Percentiles rank a stretch among this genome's conserved stretches.
Conservation (phyloP, 2,113 vertebrate genomes). For the Eublepharis macularius region DNA sequence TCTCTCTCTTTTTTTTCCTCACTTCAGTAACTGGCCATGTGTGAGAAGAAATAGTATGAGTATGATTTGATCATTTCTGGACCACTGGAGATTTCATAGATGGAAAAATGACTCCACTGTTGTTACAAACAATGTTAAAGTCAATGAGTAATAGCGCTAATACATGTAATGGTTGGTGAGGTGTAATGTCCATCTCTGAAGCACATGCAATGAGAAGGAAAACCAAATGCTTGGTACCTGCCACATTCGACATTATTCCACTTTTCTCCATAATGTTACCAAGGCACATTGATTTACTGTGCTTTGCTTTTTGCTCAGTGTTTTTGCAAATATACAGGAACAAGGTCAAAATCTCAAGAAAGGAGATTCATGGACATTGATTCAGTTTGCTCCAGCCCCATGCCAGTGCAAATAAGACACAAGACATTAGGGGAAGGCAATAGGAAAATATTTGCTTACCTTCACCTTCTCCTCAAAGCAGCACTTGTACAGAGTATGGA, state of each 20-base stretch:
- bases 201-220: not conserved
- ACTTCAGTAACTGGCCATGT: constrained; percentile 29
- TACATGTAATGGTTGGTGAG: not conserved
- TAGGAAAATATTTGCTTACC: no score
- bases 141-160: not conserved
- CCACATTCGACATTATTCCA: not conserved
- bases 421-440: no score
- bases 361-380: no score
- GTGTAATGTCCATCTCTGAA: not conserved
- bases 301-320: not conserved
- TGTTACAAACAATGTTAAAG: constrained; percentile 16
- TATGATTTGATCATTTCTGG: constrained; percentile 25
- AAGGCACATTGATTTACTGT: not conserved
- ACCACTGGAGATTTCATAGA: constrained; percentile 17
- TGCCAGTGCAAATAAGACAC: no score
- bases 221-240: not conserved
- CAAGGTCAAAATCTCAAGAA: no score
- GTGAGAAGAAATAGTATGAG: constrained; percentile 15
- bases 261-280: not conserved
- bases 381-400: no score
- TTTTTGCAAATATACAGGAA: not conserved
- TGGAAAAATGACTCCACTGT: constrained; percentile 5
- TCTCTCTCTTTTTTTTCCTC: not conserved
- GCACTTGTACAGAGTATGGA: not conserved
- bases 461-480: not conserved